These are phyloP conservation scores for Cercopithecus mitis DNA, from an alignment of 2,797 vertebrate species.

Conservation along the genomic window DNA sequence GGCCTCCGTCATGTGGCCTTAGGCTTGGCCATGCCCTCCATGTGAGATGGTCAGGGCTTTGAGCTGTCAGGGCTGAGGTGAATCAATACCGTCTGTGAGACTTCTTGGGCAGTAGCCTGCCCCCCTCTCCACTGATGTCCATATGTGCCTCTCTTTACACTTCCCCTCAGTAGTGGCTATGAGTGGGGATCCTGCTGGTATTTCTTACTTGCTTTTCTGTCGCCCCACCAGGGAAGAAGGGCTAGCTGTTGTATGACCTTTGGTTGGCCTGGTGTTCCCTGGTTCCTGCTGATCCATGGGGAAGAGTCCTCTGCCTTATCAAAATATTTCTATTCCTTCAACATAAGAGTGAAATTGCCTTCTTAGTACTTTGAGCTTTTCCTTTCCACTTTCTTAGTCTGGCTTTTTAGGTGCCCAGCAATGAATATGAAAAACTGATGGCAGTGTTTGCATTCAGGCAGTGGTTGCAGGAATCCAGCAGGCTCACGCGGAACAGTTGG, in stretches of 20 bases:
- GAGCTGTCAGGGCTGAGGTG: neutral
- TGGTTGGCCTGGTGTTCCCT: neutral
- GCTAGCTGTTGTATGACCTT: neutral
- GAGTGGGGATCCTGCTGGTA: neutral
- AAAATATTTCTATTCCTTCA: neutral
- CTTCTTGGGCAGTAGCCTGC: neutral
- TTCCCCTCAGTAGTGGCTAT: neutral
- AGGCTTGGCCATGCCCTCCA: neutral
- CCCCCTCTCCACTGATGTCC: neutral
- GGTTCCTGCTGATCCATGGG: neutral
- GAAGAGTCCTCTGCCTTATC: neutral
- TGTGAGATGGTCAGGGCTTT: neutral
- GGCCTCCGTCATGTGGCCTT: neutral
- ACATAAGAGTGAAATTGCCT: neutral
- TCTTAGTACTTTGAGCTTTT: neutral
- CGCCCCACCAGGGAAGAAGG: neutral
- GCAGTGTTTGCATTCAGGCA: slow-evolving; percentile 85
- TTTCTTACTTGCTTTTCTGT: neutral
- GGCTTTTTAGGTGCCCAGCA: neutral
- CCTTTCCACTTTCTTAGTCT: slow-evolving; percentile 27
- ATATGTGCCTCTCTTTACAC: neutral
- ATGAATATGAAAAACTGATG: neutral
- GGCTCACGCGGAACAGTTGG: slow-evolving; percentile 97
- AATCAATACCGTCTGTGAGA: neutral
- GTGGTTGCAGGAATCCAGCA: slow-evolving; percentile 98